Evolutionary conservation across 2,888 invertebrate species (phyloP), one percentile per base, ranked within the genome.

Genomic region (Coecobrya sp.): DNA sequence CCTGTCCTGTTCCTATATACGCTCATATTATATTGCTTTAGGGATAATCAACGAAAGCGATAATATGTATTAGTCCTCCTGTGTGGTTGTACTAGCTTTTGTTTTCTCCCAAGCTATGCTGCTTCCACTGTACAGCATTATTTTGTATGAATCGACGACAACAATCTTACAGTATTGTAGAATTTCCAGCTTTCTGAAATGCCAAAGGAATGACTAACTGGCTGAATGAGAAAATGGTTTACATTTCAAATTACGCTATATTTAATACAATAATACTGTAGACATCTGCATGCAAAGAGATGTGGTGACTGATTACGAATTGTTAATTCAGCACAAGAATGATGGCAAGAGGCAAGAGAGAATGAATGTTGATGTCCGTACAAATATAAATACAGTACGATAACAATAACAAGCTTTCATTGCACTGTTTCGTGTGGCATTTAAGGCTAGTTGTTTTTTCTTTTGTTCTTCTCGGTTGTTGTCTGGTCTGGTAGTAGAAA

Each of bases 301-400:
- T 59, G 73, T 59, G 89, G 84, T 55, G 89, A 73, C 89, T 89
- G 84, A 89, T 89, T 89, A 84, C 84, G 84, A 89, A 89, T 89
- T 73, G 84, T 85, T 84, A 89, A 89, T 76, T 76, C 76, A 25
- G 76, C 25, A 55, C 49, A 55, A 81, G n/a, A 27, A 7, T 8
- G 42, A 82, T 16, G 13, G 27, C n/a, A n/a, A n/a, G n/a, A n/a
- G 10, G 62, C n/a, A n/a, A 79, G 79, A 27, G 49, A 52, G 79
- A 36, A 36, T 70, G 36, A 70, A 70, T 70, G 36, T 70, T 70
- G 13, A n/a, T n/a, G n/a, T 68, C 3, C 10, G 5, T 42, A 42
- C 10, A 4, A n/a, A 7, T n/a, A 59, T 5, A 11, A 59, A 62
- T 62, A 16, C 30, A 68, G 36, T 36, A 36, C 73, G 19, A 73